phyloP scores from a whole-genome alignment of 1,140 invertebrate genomes.

The Nebria ingens region DNA sequence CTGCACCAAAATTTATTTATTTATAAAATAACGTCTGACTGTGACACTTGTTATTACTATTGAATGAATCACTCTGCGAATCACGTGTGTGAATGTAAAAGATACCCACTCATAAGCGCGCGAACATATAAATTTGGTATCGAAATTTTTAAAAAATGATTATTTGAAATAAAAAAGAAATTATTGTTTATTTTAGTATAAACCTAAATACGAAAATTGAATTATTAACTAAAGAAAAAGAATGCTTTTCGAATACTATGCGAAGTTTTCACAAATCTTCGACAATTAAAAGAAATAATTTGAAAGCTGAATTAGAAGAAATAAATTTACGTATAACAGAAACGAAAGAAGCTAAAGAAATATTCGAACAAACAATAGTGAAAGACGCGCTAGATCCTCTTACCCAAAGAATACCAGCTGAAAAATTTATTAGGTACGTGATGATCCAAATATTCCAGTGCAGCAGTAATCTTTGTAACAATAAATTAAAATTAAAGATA shows the following conservation, averaged over 20 bases:
- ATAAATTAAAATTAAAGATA: conserved; percentile 24
- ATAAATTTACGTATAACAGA: conserved; percentile 23
- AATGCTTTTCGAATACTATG: conserved; percentile 18
- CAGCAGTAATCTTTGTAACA: neutral
- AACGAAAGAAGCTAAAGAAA: conserved; percentile 22
- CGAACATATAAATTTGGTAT: no score
- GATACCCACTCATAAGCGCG: no score
- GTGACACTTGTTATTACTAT: no score
- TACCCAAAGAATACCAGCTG: conserved; percentile 34
- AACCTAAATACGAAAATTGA: conserved; percentile 17
- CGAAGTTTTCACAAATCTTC: conserved; percentile 5
- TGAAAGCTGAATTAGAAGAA: conserved; percentile 33
- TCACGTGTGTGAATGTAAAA: no score
- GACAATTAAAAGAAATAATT: conserved; percentile 18
- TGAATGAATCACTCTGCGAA: no score
- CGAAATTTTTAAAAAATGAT: no score
- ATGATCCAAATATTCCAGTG: neutral
- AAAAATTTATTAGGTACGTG: conserved; percentile 34
- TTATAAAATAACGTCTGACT: no score
- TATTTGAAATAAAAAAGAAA: no score
- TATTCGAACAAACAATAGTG: conserved; percentile 33
- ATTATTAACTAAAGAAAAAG: conserved; percentile 25
- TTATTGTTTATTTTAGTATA: neutral
- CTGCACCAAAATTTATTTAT: no score
- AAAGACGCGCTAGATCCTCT: conserved; percentile 27